Evolutionary conservation across 2,113 vertebrate species (phyloP).

Genomic region (Micromys minutus): DNA sequence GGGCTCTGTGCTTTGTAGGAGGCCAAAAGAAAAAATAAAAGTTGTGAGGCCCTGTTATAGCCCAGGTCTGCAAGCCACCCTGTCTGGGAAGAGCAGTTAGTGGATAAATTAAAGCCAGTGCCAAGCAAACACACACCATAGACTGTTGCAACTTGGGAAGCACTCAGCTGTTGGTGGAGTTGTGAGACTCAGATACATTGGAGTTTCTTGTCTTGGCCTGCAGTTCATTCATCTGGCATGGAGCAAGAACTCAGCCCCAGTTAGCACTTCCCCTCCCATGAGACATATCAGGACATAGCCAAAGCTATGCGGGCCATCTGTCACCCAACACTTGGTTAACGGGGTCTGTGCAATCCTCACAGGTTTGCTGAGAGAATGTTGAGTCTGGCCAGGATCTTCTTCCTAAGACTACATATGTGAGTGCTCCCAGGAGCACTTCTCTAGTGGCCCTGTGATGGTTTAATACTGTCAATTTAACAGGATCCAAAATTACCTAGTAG

Average conservation of each 20-base stretch:
- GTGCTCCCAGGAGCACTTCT: neutral
- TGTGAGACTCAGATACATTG: neutral
- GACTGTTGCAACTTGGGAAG: neutral
- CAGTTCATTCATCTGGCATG: neutral
- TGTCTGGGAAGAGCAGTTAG: neutral
- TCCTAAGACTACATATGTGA: neutral
- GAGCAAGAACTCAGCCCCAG: neutral
- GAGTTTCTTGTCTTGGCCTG: no score
- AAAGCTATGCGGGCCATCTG: neutral
- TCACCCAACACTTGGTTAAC: no score
- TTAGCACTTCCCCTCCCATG: neutral
- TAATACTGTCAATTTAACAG: neutral
- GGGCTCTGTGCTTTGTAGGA: neutral
- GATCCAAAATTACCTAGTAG: neutral
- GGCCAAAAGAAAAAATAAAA: slow-evolving; percentile 2
- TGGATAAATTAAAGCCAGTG: neutral
- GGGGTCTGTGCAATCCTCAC: neutral
- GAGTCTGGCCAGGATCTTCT: neutral
- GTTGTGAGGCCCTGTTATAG: neutral
- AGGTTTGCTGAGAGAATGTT: rapidly evolving
- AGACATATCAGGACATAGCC: neutral
- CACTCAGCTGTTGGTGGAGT: neutral
- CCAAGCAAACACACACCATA: neutral
- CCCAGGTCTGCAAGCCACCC: neutral
- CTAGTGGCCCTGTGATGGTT: neutral